Evolutionary conservation across 2,888 invertebrate genomes (phyloP).

Genomic region (Formica aserva): DNA sequence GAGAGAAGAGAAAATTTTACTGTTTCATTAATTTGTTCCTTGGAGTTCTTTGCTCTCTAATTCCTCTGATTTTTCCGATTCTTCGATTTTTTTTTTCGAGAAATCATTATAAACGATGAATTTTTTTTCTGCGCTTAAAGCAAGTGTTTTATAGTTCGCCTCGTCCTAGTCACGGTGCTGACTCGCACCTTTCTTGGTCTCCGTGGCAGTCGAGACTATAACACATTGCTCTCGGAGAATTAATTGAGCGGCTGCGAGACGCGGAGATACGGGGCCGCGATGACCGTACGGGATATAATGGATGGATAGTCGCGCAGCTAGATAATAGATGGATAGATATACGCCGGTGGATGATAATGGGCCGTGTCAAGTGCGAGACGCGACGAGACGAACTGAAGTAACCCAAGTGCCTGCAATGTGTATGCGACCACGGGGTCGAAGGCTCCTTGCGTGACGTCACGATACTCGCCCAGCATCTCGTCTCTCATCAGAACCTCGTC

Average conservation of each 20-base stretch:
- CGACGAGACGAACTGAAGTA: slow-evolving; percentile 63
- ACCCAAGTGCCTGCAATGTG: slow-evolving; percentile 52
- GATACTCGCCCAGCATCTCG: slow-evolving; percentile 36
- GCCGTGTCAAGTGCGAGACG: slow-evolving; percentile 63
- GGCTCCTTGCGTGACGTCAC: slow-evolving; percentile 47
- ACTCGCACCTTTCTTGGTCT: slow-evolving; percentile 3
- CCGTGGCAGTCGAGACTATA: slow-evolving; percentile 46
- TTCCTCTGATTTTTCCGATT: background rate
- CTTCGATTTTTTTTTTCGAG: background rate
- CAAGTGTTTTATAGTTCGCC: background rate
- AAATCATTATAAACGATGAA: background rate
- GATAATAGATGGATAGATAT: slow-evolving; percentile 73
- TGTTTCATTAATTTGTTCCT: background rate
- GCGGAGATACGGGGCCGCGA: slow-evolving; percentile 53
- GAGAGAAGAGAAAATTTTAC: background rate
- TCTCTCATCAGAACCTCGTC: background rate
- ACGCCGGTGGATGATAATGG: slow-evolving; percentile 68
- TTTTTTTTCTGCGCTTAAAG: background rate
- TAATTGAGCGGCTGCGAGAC: slow-evolving; percentile 73
- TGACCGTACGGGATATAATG: slow-evolving; percentile 71
- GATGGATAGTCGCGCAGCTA: slow-evolving; percentile 63
- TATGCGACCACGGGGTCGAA: slow-evolving; percentile 45
- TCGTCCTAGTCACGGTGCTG: background rate
- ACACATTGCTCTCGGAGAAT: slow-evolving; percentile 72
- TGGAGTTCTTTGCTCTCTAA: background rate